phyloP scores from a whole-genome alignment of 1,140 invertebrate genomes.

The Drosophila aff. region DNA sequence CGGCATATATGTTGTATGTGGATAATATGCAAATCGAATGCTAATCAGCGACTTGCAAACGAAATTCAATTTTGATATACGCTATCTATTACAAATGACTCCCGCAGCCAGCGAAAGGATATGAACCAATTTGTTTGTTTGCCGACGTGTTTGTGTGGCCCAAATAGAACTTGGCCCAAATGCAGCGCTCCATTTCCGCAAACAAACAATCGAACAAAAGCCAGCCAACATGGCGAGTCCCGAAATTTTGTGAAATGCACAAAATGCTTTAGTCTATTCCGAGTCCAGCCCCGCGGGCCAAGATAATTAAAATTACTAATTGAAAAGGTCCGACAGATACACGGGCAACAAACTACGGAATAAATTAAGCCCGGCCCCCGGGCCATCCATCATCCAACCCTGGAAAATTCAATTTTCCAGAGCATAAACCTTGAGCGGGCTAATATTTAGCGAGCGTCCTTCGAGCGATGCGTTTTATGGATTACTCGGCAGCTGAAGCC shows the following conservation, averaged over 20 bases:
- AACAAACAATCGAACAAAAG: constrained; percentile 51
- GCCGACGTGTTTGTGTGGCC: constrained; percentile 56
- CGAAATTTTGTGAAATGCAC: constrained; percentile 40
- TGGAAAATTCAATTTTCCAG: constrained; percentile 42
- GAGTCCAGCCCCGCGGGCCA: not conserved
- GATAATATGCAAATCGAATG: constrained; percentile 43
- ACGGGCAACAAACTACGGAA: not conserved
- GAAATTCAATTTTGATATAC: constrained; percentile 36
- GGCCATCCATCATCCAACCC: constrained; percentile 24
- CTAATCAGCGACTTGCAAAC: constrained; percentile 27
- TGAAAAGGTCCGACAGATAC: constrained; percentile 42
- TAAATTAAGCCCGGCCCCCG: not conserved
- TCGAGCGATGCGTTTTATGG: constrained; percentile 19
- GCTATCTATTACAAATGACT: constrained; percentile 37
- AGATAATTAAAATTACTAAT: constrained; percentile 69
- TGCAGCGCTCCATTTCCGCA: constrained; percentile 62
- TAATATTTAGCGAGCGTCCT: constrained; percentile 28
- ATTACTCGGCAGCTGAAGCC: constrained; percentile 29
- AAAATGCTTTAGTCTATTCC: not conserved
- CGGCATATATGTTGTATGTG: not conserved
- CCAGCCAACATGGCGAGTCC: constrained; percentile 5
- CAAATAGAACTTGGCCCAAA: constrained; percentile 47
- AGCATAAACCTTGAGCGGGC: constrained; percentile 11
- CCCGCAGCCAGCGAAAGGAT: constrained; percentile 6
- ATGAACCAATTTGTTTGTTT: constrained; percentile 19